Conservation (phyloP, 2,888 invertebrate species). For the Eupithecia subumbrata region DNA sequence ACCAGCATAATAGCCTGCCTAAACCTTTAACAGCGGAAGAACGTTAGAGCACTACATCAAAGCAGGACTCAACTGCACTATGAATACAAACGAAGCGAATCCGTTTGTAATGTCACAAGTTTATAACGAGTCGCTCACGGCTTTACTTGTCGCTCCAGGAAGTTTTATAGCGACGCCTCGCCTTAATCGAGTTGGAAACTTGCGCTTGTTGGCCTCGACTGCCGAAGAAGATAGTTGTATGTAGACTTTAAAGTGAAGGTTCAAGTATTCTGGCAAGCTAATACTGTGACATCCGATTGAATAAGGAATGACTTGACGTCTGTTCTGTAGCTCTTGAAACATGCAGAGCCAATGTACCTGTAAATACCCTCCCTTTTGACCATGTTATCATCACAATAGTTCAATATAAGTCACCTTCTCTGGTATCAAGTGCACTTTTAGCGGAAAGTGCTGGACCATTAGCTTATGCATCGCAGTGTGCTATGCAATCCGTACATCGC, state of each 20-base stretch:
- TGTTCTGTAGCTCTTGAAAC: not conserved
- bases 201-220: conserved; percentile 30
- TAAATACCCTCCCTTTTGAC: not conserved
- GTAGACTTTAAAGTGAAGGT: conserved; percentile 8
- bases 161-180: conserved; percentile 28
- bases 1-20: not conserved
- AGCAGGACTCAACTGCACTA: not conserved
- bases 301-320: not conserved
- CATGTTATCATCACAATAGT: not conserved
- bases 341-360: not conserved
- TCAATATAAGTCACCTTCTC: not conserved
- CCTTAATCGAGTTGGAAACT: conserved; percentile 28
- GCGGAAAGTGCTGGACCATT: not conserved
- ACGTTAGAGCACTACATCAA: not conserved
- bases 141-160: conserved; percentile 24
- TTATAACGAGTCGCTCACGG: conserved; percentile 20
- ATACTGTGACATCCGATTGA: conserved; percentile 16
- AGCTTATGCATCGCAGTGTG: not conserved
- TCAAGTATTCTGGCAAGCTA: conserved; percentile 6
- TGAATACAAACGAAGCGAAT: conserved; percentile 16
- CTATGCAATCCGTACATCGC: not conserved
- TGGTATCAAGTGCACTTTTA: not conserved
- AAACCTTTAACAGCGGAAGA: not conserved
- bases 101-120: conserved; percentile 23
- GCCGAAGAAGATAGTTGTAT: conserved; percentile 19